Evolutionary conservation across 2,888 invertebrate species (phyloP), one percentile per base, ranked within the genome.

Genomic region (Exocentrus adspersus): DNA sequence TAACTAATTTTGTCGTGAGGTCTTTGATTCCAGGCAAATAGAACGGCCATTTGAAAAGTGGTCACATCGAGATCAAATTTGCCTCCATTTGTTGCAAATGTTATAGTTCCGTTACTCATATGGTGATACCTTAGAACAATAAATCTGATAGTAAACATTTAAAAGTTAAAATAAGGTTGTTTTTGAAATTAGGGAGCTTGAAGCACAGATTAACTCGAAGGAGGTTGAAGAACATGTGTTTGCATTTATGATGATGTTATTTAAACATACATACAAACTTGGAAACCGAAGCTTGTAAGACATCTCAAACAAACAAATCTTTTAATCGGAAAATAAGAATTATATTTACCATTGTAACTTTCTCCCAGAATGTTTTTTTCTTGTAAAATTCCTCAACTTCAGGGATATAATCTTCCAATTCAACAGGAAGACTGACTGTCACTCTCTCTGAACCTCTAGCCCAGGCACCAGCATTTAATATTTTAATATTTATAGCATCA

Each of bases 341-440:
- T n/a, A n/a, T n/a, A n/a, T 41, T 67, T 72, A 93, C 99, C 99
- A 99, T 84, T 97, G 97, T 62, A 99, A 85, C 82, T 98, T 98
- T 60, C 99, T 87, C 6, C 99, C 99, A 75, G 93, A 96, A 85
- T 99, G 98, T 83, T 98, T 97, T n/a, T 78, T 92, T 94, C 82
- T 95, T 93, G 82, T 99, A 99, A 85, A 98, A 98, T 71, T 98
- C 97, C 84, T 99, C 99, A 19, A 99, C 95, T 84, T 99, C 98
- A 1, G 98, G 98, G 78, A 99, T 97, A 82, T 97, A 97, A 82
- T 99, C 99, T 84, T 99, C 99, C 73, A 99, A 84, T 84, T 99
- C 98, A 76, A 97, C 88, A 14, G 99, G 99, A 77, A 99, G 88
- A 81, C 97, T 95, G 12, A 99, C 97, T 1, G 96, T 93, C 2